phyloP scores from a whole-genome alignment of 2,888 invertebrate genomes.

The Tuta absoluta region DNA sequence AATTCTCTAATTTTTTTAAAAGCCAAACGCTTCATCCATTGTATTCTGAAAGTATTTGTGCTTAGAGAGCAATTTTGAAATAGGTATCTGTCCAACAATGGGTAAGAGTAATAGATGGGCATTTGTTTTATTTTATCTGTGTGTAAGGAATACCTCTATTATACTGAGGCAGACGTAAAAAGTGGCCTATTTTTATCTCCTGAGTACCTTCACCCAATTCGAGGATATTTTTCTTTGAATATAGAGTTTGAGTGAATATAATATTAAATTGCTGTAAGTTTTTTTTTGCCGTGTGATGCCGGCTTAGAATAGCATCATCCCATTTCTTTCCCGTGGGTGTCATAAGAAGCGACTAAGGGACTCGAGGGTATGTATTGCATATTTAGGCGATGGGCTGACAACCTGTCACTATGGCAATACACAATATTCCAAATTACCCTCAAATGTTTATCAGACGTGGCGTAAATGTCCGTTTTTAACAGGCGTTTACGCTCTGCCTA shows the following conservation, averaged over 20 bases:
- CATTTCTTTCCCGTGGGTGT: too few relatives aligned
- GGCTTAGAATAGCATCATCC: too few relatives aligned
- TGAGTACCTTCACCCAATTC: not conserved
- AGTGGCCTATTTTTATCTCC: not conserved
- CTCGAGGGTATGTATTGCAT: too few relatives aligned
- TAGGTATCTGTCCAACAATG: not conserved
- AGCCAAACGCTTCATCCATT: not conserved
- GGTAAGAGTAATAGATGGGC: slow-evolving; percentile 2
- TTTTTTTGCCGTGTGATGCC: not conserved
- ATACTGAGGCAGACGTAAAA: not conserved
- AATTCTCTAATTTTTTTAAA: too few relatives aligned
- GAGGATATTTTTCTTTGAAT: too few relatives aligned
- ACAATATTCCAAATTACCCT: too few relatives aligned
- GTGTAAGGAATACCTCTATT: not conserved
- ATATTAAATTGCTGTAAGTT: not conserved
- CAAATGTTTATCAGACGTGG: too few relatives aligned
- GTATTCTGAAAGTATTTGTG: not conserved
- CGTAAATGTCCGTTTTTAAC: too few relatives aligned
- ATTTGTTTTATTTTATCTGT: slow-evolving; percentile 10
- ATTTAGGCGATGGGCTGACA: too few relatives aligned
- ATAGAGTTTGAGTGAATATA: not conserved
- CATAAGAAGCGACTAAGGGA: too few relatives aligned
- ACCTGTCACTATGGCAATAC: too few relatives aligned
- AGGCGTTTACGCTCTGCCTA: too few relatives aligned
- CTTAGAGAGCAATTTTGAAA: slow-evolving; percentile 5